Evolutionary conservation across 2,888 invertebrate genomes (phyloP).

Genomic region (Drosophila paucipuncta): DNA sequence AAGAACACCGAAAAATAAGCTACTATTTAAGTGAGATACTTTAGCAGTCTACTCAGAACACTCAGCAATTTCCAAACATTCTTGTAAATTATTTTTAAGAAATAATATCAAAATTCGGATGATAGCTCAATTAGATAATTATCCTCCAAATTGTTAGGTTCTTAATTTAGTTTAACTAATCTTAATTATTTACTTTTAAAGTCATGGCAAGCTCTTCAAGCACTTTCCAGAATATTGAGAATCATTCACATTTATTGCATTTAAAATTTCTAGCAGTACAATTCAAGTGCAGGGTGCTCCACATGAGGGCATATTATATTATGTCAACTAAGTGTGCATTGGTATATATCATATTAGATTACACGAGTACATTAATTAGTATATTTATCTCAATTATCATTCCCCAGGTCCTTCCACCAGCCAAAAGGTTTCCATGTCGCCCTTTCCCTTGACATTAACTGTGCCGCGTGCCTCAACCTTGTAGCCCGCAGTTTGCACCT

Average conservation of each 20-base stretch:
- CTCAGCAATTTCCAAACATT: neutral
- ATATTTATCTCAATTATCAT: constrained; percentile 10
- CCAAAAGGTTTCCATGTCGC: constrained; percentile 95
- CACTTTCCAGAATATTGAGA: constrained; percentile 1
- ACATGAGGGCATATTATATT: constrained; percentile 7
- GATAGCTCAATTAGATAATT: neutral
- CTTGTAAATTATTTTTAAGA: neutral
- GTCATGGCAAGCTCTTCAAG: neutral
- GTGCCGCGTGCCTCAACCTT: constrained; percentile 90
- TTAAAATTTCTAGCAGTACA: constrained; percentile 14
- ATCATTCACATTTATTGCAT: constrained; percentile 45
- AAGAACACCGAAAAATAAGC: neutral
- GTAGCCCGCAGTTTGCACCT: constrained; percentile 89
- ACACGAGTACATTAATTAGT: neutral
- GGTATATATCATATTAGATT: neutral
- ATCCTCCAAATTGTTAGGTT: neutral
- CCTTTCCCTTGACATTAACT: constrained; percentile 94
- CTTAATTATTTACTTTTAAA: neutral
- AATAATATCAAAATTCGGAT: neutral
- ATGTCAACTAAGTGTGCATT: neutral
- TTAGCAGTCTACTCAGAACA: neutral
- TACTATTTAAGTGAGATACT: neutral
- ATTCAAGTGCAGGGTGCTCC: constrained; percentile 38
- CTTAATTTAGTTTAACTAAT: neutral
- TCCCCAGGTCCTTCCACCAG: constrained; percentile 87